Evolutionary conservation across 1,140 invertebrate genomes (phyloP).

Genomic region (Zaprionus vittiger): DNA sequence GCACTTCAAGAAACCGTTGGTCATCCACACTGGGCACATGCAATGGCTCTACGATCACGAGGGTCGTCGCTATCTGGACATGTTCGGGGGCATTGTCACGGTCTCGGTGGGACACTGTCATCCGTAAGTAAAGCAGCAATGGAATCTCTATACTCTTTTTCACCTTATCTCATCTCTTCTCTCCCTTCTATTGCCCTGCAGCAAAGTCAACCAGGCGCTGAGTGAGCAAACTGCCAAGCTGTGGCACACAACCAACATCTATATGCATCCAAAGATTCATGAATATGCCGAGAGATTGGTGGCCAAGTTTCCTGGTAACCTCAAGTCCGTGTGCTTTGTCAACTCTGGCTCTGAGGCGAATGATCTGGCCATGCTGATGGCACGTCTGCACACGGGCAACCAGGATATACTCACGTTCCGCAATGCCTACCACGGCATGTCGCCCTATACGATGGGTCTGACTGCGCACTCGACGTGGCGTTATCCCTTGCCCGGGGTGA

Average conservation of each 20-base stretch:
- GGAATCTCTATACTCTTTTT: not conserved
- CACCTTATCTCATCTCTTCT: too few relatives aligned
- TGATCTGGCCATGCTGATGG: constrained; percentile 95
- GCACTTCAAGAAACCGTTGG: constrained; percentile 93
- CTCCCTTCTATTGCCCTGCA: constrained; percentile 58
- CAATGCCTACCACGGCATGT: constrained; percentile 96
- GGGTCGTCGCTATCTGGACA: constrained; percentile 95
- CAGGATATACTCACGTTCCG: constrained; percentile 94
- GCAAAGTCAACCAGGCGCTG: constrained; percentile 91
- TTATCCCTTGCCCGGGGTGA: constrained; percentile 88
- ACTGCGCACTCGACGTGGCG: constrained; percentile 93
- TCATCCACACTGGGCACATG: constrained; percentile 94
- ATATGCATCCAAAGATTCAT: constrained; percentile 94
- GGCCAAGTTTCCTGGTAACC: constrained; percentile 91
- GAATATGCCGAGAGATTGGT: constrained; percentile 95
- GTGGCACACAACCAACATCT: constrained; percentile 97
- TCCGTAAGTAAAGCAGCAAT: constrained; percentile 89
- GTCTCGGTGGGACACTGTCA: constrained; percentile 99
- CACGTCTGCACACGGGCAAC: constrained; percentile 92
- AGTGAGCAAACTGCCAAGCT: constrained; percentile 92
- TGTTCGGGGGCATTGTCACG: constrained; percentile 98
- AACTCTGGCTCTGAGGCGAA: constrained; percentile 99
- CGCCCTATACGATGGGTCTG: constrained; percentile 91
- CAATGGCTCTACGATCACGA: constrained; percentile 96
- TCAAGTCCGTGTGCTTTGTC: constrained; percentile 96